These are phyloP conservation scores for Phaenicophaeus curvirostris DNA, from an alignment of 2,797 vertebrate genomes.

Conservation along the genomic window DNA sequence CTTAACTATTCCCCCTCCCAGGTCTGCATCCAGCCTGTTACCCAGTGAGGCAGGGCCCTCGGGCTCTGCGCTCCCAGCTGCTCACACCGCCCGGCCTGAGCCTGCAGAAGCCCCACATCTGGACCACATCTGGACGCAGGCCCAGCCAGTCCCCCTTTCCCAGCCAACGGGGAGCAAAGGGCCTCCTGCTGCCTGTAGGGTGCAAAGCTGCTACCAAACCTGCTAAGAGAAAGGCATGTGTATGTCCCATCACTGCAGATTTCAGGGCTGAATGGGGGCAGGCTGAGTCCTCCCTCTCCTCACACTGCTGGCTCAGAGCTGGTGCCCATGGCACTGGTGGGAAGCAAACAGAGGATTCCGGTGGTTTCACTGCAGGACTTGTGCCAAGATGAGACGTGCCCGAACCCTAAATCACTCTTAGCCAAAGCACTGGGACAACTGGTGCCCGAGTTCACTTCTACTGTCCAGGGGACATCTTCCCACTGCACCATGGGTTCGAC, in stretches of 20 bases:
- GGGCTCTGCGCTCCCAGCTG: background rate
- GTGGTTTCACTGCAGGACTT: background rate
- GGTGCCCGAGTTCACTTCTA: background rate
- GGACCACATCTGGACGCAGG: background rate
- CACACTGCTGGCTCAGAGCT: accelerated
- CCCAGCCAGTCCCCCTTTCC: accelerated
- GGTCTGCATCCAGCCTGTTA: background rate
- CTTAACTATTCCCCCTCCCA: background rate
- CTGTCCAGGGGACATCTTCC: background rate
- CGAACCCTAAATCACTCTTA: background rate
- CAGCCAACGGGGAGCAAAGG: background rate
- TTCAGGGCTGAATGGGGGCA: background rate
- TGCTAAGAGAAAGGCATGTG: accelerated
- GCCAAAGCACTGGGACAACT: background rate
- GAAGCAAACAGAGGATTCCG: background rate
- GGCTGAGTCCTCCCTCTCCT: background rate
- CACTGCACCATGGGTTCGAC: accelerated
- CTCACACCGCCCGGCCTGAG: accelerated
- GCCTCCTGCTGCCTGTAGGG: accelerated
- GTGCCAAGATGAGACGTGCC: background rate
- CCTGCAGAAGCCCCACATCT: background rate
- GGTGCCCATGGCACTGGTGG: accelerated
- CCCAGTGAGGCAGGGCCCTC: background rate
- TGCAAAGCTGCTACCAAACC: background rate
- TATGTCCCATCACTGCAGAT: background rate